Conservation (phyloP, 1,140 invertebrate species). For the Caenorhabditis tropicalis region DNA sequence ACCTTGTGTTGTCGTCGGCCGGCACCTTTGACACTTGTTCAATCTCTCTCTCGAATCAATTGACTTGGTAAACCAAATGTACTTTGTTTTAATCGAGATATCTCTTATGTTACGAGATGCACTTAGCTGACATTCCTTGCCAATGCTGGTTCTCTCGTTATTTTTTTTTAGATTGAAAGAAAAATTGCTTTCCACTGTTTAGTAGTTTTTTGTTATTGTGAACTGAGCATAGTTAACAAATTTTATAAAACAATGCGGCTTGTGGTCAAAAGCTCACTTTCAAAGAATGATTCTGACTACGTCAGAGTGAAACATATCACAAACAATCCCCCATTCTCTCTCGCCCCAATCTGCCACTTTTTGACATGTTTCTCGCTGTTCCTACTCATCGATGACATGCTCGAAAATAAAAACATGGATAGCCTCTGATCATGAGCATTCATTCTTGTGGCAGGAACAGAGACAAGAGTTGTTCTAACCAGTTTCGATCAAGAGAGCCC, state of each 20-base stretch:
- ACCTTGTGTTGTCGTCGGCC: neutral
- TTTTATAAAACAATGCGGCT: too few species aligned
- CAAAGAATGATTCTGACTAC: neutral
- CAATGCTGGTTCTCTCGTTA: neutral
- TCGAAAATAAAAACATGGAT: conserved; percentile 20
- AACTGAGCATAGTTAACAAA: too few species aligned
- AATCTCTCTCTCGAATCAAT: neutral
- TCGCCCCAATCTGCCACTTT: neutral
- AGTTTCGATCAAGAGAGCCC: conserved; percentile 34
- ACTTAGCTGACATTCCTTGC: too few species aligned
- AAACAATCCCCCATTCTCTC: neutral
- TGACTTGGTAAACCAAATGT: neutral
- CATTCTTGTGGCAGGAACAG: neutral
- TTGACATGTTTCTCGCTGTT: conserved; percentile 10
- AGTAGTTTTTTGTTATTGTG: too few species aligned
- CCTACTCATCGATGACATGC: neutral
- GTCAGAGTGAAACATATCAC: neutral
- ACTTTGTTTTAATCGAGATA: neutral
- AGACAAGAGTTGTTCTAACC: conserved; percentile 1
- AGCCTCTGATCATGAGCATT: neutral
- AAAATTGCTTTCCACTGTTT: neutral
- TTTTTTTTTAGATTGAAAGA: neutral
- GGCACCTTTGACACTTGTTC: conserved; percentile 4
- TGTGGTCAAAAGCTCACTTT: neutral
- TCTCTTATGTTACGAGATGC: neutral